Evolutionary conservation across 1,140 invertebrate species (phyloP), one percentile per base, ranked within the genome.

Genomic region (Venturia canescens): DNA sequence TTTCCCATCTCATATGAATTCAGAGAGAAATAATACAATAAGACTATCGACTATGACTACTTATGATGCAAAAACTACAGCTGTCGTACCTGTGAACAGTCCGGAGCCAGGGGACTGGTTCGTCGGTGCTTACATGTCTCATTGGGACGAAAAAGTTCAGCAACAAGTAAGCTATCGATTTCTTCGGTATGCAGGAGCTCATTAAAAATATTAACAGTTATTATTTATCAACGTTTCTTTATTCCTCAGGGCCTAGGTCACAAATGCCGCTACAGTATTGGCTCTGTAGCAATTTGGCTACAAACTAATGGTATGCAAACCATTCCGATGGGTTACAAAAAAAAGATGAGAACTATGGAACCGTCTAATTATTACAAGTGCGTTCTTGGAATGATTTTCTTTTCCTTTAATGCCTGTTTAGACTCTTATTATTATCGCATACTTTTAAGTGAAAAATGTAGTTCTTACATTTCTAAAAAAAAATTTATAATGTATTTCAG

Each of bases 51-150:
- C 92, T 29, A 80, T 88, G 18, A 92, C 93, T 48, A 89, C 88
- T 74, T 93, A 89, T 79, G 86, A 92, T 78, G 86, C 91, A 72
- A 91, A 92, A 82, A 87, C 89, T 78, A 87, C 91, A 27, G 89
- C 88, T 13, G 86, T 93, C 71, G 84, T 93, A 81, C 90, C 92
- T 38, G 83, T 93, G 44, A 92, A 92, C 79, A 92, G 92, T 84
- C 94, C 94, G 29, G 82, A 91, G 53, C 90, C 93, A 57, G 94
- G 94, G 48, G 92, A 93, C 83, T 94, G 94, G 94, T 94, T 93
- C 90, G 91, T 93, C 34, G 91, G 92, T 63, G 93, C 93, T 76
- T 93, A 93, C 88, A 89, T 94, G 77, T 89, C 92, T 48, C 88
- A 92, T 82, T 93, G 91, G 91, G 92, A 94, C 86, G 89, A 93